Conservation (phyloP, 2,888 invertebrate species). For the Apantesis nais region DNA sequence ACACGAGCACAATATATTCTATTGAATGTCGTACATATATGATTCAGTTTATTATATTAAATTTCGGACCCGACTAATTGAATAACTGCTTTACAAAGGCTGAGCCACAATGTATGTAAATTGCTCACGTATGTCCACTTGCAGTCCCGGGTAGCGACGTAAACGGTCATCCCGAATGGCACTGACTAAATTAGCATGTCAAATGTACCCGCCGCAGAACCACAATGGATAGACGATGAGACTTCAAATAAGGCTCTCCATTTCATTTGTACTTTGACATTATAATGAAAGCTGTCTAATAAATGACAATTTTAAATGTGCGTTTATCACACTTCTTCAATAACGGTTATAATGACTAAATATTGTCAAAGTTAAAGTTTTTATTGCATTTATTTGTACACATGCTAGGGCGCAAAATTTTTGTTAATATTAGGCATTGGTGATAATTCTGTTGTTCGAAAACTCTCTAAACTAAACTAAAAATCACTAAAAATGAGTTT, state of each 20-base stretch:
- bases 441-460: no score
- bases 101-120: conserved; percentile 22
- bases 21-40: not conserved
- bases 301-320: conserved; percentile 1
- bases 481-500: no score
- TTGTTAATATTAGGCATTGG: no score
- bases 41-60: not conserved
- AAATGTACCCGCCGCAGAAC: conserved; percentile 38
- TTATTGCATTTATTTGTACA: no score
- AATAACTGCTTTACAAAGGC: conserved; percentile 4
- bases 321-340: not conserved
- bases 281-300: not conserved
- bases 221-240: conserved; percentile 46
- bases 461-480: no score
- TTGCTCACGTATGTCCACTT: conserved; percentile 23
- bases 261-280: conserved; percentile 16
- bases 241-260: conserved; percentile 28
- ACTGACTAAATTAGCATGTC: conserved; percentile 48
- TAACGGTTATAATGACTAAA: no score
- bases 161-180: conserved; percentile 30
- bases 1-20: not conserved
- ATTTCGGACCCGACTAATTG: not conserved
- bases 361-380: no score
- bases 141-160: conserved; percentile 12
- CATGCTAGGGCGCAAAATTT: no score